Percentiles rank a stretch among this genome's conserved stretches.
These are phyloP conservation scores for Anagrus nilaparvatae DNA, from an alignment of 1,140 invertebrate species.

Conservation along the genomic window DNA sequence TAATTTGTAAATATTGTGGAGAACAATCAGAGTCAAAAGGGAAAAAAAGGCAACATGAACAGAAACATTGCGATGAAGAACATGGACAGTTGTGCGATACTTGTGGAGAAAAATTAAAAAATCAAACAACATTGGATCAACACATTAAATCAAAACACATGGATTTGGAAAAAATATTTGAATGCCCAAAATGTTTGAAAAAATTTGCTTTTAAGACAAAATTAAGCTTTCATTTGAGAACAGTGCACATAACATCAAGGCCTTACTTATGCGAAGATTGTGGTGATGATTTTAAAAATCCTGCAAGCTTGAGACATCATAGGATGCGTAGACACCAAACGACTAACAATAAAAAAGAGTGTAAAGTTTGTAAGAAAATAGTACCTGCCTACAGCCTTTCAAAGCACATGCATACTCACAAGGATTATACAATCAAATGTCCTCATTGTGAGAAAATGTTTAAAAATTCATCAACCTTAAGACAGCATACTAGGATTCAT, in stretches of 20 bases:
- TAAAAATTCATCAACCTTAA: slow-evolving; percentile 40
- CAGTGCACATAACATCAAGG: slow-evolving; percentile 35
- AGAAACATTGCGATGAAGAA: slow-evolving; percentile 37
- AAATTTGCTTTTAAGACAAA: slow-evolving; percentile 42
- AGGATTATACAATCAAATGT: slow-evolving; percentile 39
- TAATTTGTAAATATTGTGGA: slow-evolving; percentile 35
- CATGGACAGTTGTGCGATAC: slow-evolving; percentile 38
- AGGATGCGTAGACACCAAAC: slow-evolving; percentile 39
- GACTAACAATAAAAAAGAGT: slow-evolving; percentile 35
- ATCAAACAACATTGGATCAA: slow-evolving; percentile 38
- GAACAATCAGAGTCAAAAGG: slow-evolving; percentile 33
- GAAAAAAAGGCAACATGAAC: slow-evolving; percentile 39
- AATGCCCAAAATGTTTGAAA: slow-evolving; percentile 39
- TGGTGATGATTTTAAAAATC: slow-evolving; percentile 41
- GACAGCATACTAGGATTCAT: slow-evolving; percentile 39
- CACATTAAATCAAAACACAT: slow-evolving; percentile 38
- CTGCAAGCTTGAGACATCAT: slow-evolving; percentile 37
- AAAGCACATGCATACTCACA: slow-evolving; percentile 41
- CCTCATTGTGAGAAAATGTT: slow-evolving; percentile 42
- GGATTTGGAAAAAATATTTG: slow-evolving; percentile 37
- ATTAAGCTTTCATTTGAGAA: slow-evolving; percentile 38
- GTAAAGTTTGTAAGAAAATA: slow-evolving; percentile 35
- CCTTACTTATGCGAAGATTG: slow-evolving; percentile 40
- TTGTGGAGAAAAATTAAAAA: slow-evolving; percentile 41
- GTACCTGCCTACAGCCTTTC: slow-evolving; percentile 40